Conservation (phyloP, 2,888 invertebrate genomes). For the Alcis repandata region DNA sequence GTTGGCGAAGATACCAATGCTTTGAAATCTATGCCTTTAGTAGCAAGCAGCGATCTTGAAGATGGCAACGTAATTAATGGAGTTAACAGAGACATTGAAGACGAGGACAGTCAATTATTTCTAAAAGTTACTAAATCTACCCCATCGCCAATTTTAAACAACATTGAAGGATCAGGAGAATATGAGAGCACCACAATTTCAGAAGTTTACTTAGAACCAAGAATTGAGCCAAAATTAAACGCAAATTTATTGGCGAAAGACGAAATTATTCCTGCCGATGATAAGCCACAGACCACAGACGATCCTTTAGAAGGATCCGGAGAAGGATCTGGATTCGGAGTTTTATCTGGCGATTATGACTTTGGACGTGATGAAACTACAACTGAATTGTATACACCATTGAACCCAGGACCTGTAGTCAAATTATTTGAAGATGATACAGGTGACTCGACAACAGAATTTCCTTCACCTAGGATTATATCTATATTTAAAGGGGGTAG, state of each 20-base stretch:
- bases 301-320: slow-evolving; percentile 72
- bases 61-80: slow-evolving; percentile 75
- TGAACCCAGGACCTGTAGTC: slow-evolving; percentile 64
- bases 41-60: slow-evolving; percentile 72
- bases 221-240: slow-evolving; percentile 50
- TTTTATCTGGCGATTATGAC: slow-evolving; percentile 46
- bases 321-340: slow-evolving; percentile 67
- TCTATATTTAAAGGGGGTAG: slow-evolving; percentile 69
- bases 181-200: slow-evolving; percentile 77
- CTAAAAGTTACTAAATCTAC: slow-evolving; percentile 69
- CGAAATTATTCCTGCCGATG: slow-evolving; percentile 63
- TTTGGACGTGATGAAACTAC: slow-evolving; percentile 59
- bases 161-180: slow-evolving; percentile 74
- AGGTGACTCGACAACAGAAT: slow-evolving; percentile 67
- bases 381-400: slow-evolving; percentile 60
- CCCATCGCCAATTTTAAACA: slow-evolving; percentile 56
- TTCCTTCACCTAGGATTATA: slow-evolving; percentile 66
- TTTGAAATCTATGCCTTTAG: slow-evolving; percentile 74
- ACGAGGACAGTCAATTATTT: slow-evolving; percentile 77
- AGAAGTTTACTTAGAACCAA: slow-evolving; percentile 64
- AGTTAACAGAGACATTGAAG: slow-evolving; percentile 59
- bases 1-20: slow-evolving; percentile 73
- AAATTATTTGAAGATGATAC: slow-evolving; percentile 65
- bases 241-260: slow-evolving; percentile 58
- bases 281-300: slow-evolving; percentile 64